Evolutionary conservation across 2,113 vertebrate species (phyloP).

Genomic region (Thermophis baileyi): DNA sequence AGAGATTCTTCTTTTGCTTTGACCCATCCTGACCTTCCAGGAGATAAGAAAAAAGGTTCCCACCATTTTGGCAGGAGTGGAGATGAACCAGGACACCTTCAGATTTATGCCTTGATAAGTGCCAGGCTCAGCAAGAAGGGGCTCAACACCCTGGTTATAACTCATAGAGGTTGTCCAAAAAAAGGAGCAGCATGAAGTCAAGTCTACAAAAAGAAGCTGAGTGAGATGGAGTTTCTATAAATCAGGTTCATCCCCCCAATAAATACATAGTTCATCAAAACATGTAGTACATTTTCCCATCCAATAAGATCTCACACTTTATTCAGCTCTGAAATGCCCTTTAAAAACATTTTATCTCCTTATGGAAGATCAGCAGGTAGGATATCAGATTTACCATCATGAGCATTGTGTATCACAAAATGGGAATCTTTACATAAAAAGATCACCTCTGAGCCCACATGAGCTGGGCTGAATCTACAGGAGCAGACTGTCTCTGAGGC

Average conservation of each 20-base stretch:
- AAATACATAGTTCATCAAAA: not conserved
- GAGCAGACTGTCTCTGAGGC: not conserved
- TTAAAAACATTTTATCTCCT: not conserved
- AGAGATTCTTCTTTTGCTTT: constrained; percentile 5
- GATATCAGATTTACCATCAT: not conserved
- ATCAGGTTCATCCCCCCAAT: not conserved
- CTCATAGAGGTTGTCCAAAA: not conserved
- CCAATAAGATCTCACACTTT: not conserved
- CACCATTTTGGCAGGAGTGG: constrained; percentile 17
- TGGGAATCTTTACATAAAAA: not conserved
- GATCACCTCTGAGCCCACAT: not conserved
- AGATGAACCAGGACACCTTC: constrained; percentile 26
- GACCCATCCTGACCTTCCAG: constrained; percentile 24
- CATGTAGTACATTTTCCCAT: not conserved
- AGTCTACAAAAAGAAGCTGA: not conserved
- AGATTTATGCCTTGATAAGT: constrained; percentile 6
- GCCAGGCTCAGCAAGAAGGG: not conserved
- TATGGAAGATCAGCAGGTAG: not conserved
- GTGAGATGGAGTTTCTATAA: not conserved
- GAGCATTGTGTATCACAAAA: not conserved
- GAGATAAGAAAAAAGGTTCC: constrained; percentile 24
- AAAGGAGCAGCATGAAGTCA: not conserved
- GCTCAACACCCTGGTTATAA: not conserved
- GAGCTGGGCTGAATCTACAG: not conserved
- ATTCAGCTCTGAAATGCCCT: not conserved